Evolutionary conservation across 2,113 vertebrate species (phyloP), one percentile per base, ranked within the genome.

Genomic region (Strigops habroptila): DNA sequence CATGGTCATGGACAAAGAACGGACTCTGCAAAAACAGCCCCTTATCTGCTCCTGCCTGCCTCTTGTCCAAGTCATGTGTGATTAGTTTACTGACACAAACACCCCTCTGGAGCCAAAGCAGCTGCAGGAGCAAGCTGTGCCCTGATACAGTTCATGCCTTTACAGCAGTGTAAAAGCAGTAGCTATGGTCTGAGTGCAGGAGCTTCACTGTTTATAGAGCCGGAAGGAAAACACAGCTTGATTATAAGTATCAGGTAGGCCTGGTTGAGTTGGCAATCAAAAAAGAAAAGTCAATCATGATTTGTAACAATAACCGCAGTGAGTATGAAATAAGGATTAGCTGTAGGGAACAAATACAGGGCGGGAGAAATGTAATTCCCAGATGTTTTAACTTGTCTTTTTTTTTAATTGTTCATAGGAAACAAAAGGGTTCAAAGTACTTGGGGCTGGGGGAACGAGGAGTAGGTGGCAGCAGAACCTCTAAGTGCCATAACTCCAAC

Each of bases 41-140:
- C 92, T 95, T 97, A 97, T 97, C 96, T 96, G 80, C 95, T 94
- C 49, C 93, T 89, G 96, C 96, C 96, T 93, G 95, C 96, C 92
- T 96, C 95, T 94, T 91, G 83, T 96, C 93, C 96, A 82, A 96
- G 93, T 55, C 93, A 96, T 95, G 89, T 97, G 91, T 81, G 95
- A 94, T 96, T 96, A 95, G 94, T 83, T 93, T 79, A 82, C 77
- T 92, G 95, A 93, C 96, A 97, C 77, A 94, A 97, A 97, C 95
- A 95, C 81, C 91, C 82, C 60, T 39, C 85, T 82, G 78, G 91
- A 95, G 91, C 95, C 92, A 96, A 88, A 86, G 84, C 95, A 95
- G 95, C 94, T 96, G 91, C 93, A 85, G 71, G 17, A 93, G 93
- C 91, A 79, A 84, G 92, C 90, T 94, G 82, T 84, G 85, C 80